Evolutionary conservation across 1,140 invertebrate species (phyloP).

Genomic region (Drosophila cardini): DNA sequence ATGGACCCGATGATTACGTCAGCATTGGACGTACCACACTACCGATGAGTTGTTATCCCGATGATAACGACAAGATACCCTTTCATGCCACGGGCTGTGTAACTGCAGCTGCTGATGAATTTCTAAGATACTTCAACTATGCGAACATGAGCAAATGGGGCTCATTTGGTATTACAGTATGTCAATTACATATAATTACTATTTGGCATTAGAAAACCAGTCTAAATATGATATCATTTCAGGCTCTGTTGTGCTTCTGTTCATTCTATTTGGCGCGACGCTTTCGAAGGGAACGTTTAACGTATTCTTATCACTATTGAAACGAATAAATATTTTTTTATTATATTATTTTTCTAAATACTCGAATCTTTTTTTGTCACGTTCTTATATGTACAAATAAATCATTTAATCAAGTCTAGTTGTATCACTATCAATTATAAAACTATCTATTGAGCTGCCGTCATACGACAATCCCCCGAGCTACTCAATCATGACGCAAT

Average conservation of each 20-base stretch:
- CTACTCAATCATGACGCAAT: constrained; percentile 49
- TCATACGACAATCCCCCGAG: constrained; percentile 8
- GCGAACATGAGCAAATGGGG: constrained; percentile 60
- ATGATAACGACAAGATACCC: constrained; percentile 21
- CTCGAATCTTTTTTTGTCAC: constrained; percentile 20
- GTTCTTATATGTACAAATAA: constrained; percentile 14
- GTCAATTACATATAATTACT: constrained; percentile 17
- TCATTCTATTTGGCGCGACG: constrained; percentile 68
- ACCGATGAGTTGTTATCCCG: constrained; percentile 57
- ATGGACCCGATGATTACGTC: constrained; percentile 67
- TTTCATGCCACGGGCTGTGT: constrained; percentile 53
- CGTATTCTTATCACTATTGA: constrained; percentile 57
- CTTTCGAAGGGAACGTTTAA: constrained; percentile 69
- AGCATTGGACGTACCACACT: constrained; percentile 41
- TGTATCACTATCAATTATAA: background rate
- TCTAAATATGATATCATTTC: constrained; percentile 7
- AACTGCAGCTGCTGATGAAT: constrained; percentile 52
- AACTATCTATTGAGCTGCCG: constrained; percentile 16
- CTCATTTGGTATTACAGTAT: constrained; percentile 53
- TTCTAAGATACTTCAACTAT: constrained; percentile 53
- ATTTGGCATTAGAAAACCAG: background rate
- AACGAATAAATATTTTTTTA: constrained; percentile 1
- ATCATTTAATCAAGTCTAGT: constrained; percentile 3
- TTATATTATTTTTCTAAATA: background rate
- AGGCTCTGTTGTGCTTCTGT: constrained; percentile 66